Evolutionary conservation across 2,888 invertebrate genomes (phyloP).

Genomic region (Pterostichus niger): DNA sequence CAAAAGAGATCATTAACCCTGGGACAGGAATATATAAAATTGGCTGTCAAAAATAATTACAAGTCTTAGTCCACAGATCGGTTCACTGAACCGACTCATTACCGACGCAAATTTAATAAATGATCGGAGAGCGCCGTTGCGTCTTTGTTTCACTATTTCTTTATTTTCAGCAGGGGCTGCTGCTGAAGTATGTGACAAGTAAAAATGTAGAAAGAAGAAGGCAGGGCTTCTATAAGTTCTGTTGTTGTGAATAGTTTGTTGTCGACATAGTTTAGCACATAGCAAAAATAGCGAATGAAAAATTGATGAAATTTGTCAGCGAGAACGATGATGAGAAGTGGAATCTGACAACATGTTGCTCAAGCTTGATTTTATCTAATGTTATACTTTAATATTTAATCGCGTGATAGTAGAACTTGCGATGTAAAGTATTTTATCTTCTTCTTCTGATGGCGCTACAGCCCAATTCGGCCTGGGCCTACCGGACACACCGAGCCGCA

Average conservation of each 20-base stretch:
- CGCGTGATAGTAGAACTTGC: too few species aligned
- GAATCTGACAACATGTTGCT: background rate
- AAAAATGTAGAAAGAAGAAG: constrained; percentile 33
- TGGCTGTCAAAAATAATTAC: constrained; percentile 51
- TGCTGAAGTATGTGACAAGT: constrained; percentile 40
- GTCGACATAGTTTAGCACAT: background rate
- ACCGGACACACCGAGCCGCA: too few species aligned
- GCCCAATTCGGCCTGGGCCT: too few species aligned
- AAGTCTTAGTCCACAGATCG: constrained; percentile 14
- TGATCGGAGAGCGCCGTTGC: constrained; percentile 4
- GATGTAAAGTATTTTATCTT: too few species aligned
- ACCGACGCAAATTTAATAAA: constrained; percentile 31
- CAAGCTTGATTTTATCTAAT: too few species aligned
- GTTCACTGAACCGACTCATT: constrained; percentile 43
- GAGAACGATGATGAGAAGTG: background rate
- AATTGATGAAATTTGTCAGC: constrained; percentile 22
- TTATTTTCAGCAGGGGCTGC: constrained; percentile 1
- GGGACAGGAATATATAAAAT: constrained; percentile 34
- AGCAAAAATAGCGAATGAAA: constrained; percentile 1
- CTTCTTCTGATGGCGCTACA: too few species aligned
- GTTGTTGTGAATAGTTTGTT: constrained; percentile 26
- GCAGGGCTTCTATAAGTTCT: background rate
- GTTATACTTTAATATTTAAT: too few species aligned
- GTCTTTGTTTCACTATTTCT: constrained; percentile 9
- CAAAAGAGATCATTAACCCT: constrained; percentile 42